Base-by-base conservation (phyloP, 2,888 invertebrate species). In the Boloria selene region DNA sequence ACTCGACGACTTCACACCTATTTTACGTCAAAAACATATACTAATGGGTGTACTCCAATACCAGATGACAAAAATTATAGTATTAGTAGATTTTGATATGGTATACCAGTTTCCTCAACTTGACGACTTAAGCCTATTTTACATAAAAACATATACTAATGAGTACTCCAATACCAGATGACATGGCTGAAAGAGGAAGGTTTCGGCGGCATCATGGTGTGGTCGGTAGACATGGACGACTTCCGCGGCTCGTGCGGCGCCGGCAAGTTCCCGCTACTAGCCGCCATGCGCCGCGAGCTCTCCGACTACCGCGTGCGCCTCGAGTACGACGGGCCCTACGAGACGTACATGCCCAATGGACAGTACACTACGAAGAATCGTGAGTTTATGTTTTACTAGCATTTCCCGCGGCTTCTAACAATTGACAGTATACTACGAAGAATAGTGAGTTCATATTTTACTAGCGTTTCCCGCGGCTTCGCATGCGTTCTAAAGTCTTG, bases 201-300 rank as follows among this genome's bases (percentile, higher is more conserved):
- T 31, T 97, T 97, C 73, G 98, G 98, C 50, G 98, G 98, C 18
- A 97, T 98, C 65, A 98, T 98, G 97, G 96, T 98, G 59, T 98
- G 98, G 98, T 98, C 98, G 0, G 94, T 98, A 31, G 98, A 98
- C 79, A 96, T 98, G 97, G 98, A 98, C 79, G 98, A 98, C 86
- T 98, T 98, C 92, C 93, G 95, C 71, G 98, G 98, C 13, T 94
- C 95, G 13, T 98, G 98, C 78, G 98, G 98, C 13, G 95, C 96
- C 62, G 97, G 97, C 52, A 97, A 97, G 80, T 98, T 96, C 84
- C 98, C 98, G 0, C 92, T 98, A 54, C 95, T 98, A 69, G 96
- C 95, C 63, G 95, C 98, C 0, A 96, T 98, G 93, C 95, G 95
- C 73, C 96, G 97, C 79, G 97, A 98, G 79, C 93, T 98, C 14